These are phyloP conservation scores for Melanotaenia duboulayi DNA, from an alignment of 2,113 vertebrate genomes.

Conservation along the genomic window DNA sequence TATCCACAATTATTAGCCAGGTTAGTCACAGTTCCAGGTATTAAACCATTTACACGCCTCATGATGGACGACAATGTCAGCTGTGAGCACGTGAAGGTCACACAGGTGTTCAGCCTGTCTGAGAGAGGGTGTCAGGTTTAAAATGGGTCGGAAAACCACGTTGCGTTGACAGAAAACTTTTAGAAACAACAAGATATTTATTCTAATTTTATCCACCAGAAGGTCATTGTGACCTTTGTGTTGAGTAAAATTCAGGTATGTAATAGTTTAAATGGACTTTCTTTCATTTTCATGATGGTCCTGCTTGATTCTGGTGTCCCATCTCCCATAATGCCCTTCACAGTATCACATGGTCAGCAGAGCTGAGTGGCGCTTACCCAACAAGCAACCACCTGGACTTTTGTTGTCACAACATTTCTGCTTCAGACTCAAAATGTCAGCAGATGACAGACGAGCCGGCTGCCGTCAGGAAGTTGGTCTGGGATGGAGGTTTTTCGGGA, in stretches of 20 bases:
- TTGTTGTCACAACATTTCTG: conserved; percentile 67
- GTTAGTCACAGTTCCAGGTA: conserved; percentile 1
- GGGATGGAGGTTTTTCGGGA: not conserved
- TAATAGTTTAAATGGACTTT: not conserved
- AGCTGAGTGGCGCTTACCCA: conserved; percentile 52
- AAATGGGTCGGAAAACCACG: not conserved
- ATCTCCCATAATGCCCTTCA: conserved; percentile 20
- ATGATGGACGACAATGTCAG: conserved; percentile 69
- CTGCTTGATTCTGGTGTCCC: not conserved
- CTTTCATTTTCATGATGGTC: no score
- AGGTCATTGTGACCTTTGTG: conserved; percentile 39
- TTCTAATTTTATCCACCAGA: not conserved
- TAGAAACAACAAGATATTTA: no score
- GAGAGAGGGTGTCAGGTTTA: conserved; percentile 45
- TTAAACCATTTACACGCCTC: conserved; percentile 3
- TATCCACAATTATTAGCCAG: not conserved
- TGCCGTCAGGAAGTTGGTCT: not conserved
- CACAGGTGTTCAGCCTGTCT: conserved; percentile 47
- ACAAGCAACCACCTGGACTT: conserved; percentile 42
- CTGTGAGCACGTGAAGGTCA: conserved; percentile 74
- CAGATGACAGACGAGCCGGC: not conserved
- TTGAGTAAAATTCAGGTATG: not conserved
- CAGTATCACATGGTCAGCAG: conserved; percentile 25
- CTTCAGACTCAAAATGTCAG: not conserved
- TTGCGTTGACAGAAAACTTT: not conserved